Evolutionary conservation across 2,888 invertebrate genomes (phyloP).

Genomic region (Epistrophe eligans): DNA sequence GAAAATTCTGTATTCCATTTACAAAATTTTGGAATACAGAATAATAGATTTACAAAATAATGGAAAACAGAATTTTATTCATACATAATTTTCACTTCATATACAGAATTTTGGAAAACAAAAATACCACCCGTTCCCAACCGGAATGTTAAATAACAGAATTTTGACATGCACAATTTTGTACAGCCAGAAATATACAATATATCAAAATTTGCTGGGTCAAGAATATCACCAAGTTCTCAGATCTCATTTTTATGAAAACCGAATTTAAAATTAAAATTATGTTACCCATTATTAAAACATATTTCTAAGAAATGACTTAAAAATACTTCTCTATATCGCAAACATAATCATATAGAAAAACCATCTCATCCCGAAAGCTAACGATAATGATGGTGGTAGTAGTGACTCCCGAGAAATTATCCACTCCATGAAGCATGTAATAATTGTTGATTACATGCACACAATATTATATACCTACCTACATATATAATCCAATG

Average conservation of each 20-base stretch:
- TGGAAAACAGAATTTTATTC: too few species aligned
- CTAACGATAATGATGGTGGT: background rate
- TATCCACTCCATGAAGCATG: constrained; percentile 63
- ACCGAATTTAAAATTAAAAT: background rate
- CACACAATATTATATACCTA: background rate
- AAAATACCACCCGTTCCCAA: too few species aligned
- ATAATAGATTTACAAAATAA: too few species aligned
- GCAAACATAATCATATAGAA: background rate
- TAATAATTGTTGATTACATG: constrained; percentile 57
- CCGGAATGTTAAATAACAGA: too few species aligned
- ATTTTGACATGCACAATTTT: too few species aligned
- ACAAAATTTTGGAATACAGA: too few species aligned
- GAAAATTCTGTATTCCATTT: too few species aligned
- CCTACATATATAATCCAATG: constrained; percentile 13
- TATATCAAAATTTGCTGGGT: too few species aligned
- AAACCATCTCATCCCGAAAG: constrained; percentile 14
- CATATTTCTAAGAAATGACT: background rate
- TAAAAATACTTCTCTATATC: background rate
- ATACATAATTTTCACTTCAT: too few species aligned
- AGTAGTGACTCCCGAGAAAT: constrained; percentile 23
- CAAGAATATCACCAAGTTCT: too few species aligned
- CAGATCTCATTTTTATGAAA: background rate
- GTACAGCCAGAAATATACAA: too few species aligned
- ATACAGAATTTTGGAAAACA: too few species aligned
- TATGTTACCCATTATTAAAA: background rate